These are phyloP conservation scores for Acleris cristana DNA, from an alignment of 2,888 invertebrate species.

Conservation along the genomic window DNA sequence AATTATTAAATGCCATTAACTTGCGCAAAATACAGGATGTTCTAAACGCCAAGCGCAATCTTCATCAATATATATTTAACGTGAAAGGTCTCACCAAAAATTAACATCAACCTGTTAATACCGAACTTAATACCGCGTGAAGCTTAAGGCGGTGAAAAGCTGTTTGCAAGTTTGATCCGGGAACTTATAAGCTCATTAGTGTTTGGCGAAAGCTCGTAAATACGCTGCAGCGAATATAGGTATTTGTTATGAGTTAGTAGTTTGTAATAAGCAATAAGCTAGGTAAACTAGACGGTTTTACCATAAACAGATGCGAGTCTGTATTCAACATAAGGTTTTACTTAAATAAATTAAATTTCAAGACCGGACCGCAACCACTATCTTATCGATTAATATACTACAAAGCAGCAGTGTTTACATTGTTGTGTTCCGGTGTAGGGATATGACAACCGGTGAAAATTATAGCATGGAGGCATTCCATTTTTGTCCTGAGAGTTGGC, in stretches of 20 bases:
- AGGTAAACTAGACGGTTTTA: too few species aligned
- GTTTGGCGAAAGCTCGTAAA: constrained; percentile 1
- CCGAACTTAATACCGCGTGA: neutral
- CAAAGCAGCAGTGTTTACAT: too few species aligned
- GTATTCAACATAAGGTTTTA: too few species aligned
- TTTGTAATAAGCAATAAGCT: neutral
- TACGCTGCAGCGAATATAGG: neutral
- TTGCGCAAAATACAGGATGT: neutral
- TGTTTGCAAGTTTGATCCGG: constrained; percentile 14
- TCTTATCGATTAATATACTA: too few species aligned
- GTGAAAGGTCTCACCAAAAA: constrained; percentile 1
- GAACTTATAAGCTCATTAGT: constrained; percentile 25
- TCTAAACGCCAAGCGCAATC: neutral
- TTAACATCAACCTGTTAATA: constrained; percentile 8
- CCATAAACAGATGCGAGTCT: too few species aligned
- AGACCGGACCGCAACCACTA: too few species aligned
- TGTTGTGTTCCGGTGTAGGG: too few species aligned
- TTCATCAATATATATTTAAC: neutral
- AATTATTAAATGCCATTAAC: too few species aligned
- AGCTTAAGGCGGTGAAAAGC: constrained; percentile 1
- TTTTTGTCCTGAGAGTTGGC: too few species aligned
- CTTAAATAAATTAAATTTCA: too few species aligned
- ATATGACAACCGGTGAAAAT: too few species aligned
- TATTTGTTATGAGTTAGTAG: neutral
- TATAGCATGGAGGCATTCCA: too few species aligned